These are phyloP conservation scores for Falco naumanni DNA, from an alignment of 2,797 vertebrate genomes.

Conservation along the genomic window DNA sequence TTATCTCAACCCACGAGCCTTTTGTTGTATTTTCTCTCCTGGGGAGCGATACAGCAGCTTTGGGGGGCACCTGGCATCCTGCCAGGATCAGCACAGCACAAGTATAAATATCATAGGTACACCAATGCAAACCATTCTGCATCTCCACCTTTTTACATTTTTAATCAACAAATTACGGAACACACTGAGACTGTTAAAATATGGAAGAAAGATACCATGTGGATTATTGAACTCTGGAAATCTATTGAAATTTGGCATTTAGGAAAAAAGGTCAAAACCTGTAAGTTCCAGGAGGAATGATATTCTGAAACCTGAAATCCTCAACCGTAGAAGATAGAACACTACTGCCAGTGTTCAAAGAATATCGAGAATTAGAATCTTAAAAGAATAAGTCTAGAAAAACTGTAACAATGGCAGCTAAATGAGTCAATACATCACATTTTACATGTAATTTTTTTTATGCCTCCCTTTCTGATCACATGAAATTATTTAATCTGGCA, in stretches of 20 bases:
- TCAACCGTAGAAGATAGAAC: not conserved
- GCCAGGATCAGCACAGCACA: not conserved
- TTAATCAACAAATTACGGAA: conserved; percentile 19
- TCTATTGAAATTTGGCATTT: conserved; percentile 8
- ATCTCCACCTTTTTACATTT: conserved; percentile 41
- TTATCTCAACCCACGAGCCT: no score
- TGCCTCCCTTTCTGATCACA: not conserved
- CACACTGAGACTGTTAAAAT: not conserved
- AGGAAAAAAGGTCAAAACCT: conserved; percentile 30
- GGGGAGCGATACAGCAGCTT: not conserved
- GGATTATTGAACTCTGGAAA: conserved; percentile 5
- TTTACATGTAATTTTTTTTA: not conserved
- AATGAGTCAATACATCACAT: not conserved
- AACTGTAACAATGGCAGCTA: not conserved
- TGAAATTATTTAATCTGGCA: not conserved
- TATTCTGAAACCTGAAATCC: conserved; percentile 20
- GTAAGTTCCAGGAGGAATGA: not conserved
- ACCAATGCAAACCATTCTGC: conserved; percentile 33
- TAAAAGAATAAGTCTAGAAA: not conserved
- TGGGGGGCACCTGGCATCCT: not conserved
- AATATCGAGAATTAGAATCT: not conserved
- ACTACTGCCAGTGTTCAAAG: not conserved
- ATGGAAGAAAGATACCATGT: not conserved
- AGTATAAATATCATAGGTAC: not conserved
- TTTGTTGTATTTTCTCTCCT: not conserved